Evolutionary conservation across 2,888 invertebrate species (phyloP), one percentile per base, ranked within the genome.

Genomic region (Drosophila anomelani): DNA sequence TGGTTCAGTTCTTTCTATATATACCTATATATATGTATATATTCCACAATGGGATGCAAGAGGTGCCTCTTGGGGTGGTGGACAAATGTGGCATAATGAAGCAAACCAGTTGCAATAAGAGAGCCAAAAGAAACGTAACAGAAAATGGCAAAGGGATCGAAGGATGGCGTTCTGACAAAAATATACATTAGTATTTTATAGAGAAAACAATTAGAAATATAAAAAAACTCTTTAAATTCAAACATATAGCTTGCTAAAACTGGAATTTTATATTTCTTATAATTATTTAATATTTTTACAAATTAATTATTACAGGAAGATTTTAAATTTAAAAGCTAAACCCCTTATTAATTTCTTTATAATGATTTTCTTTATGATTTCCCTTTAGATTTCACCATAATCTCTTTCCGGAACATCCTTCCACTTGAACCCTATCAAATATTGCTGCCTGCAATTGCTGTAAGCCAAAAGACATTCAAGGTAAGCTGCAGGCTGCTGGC

Each of bases 1-100:
- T 32, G 34, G 44, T 67, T 67, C 29, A 41, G 36, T n/a, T 46
- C 63, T 34, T 63, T 43, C 17, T 29, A 34, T 54, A 23, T 59
- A 44, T 34, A 26, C 49, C n/a, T 58, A 43, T n/a, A n/a, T n/a
- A n/a, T n/a, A n/a, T n/a, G n/a, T 43, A 15, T 29, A 20, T 23
- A 36, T 41, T 44, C 36, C 13, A 29, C 26, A 46, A 9, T 17
- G 29, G 56, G 56, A 15, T 20, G 56, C 26, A 9, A 13, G 15
- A 13, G 46, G 51, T 32, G 36, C 8, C 43, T 26, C 17, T n/a
- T 23, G 41, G 20, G n/a, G 23, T 39, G 41, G 61, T 36, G 63
- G 43, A 56, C 63, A 74, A 74, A 74, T 79, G 77, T 74, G 61
- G 74, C 73, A 78, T 80, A 80, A 80, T 83, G 81, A 80, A 76